A percentile compares a stretch with the other conserved stretches of the same genome.
Conservation (phyloP, 2,113 vertebrate genomes). For the Coptodon bakossiorum region DNA sequence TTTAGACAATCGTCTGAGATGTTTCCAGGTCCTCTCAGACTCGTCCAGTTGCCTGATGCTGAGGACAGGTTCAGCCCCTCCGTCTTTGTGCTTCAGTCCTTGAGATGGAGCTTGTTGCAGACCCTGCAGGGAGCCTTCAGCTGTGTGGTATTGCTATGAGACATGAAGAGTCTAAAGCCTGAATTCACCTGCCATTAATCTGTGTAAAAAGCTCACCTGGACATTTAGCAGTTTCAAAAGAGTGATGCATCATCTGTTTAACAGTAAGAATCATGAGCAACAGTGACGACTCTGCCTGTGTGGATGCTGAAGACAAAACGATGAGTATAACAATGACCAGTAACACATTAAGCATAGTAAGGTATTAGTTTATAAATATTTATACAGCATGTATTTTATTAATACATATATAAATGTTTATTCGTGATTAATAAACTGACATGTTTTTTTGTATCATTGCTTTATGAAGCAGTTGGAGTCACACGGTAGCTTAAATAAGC, state of each 20-base stretch:
- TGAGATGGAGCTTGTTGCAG: background rate
- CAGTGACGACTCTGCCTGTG: background rate
- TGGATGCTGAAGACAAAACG: background rate
- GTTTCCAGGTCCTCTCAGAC: background rate
- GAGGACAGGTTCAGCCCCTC: background rate
- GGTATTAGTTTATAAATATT: background rate
- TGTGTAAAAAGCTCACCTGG: background rate
- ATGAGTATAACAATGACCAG: background rate
- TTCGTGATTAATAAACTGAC: background rate
- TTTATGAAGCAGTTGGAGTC: background rate
- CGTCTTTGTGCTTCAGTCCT: background rate
- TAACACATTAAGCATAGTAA: background rate
- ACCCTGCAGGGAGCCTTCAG: background rate
- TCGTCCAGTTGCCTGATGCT: background rate
- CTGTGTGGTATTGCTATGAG: background rate
- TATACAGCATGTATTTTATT: background rate
- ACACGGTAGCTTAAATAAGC: background rate
- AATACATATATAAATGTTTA: background rate
- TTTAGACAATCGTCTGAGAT: background rate
- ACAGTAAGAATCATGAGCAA: background rate
- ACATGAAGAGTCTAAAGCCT: background rate
- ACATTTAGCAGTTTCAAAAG: background rate
- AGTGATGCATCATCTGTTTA: background rate
- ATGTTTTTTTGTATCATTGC: background rate
- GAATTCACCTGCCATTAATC: conserved; percentile 6